A percentile compares a stretch with the other conserved stretches of the same genome.
Evolutionary conservation across 1,140 invertebrate genomes (phyloP).

Genomic region (Cecropterus lyciades): DNA sequence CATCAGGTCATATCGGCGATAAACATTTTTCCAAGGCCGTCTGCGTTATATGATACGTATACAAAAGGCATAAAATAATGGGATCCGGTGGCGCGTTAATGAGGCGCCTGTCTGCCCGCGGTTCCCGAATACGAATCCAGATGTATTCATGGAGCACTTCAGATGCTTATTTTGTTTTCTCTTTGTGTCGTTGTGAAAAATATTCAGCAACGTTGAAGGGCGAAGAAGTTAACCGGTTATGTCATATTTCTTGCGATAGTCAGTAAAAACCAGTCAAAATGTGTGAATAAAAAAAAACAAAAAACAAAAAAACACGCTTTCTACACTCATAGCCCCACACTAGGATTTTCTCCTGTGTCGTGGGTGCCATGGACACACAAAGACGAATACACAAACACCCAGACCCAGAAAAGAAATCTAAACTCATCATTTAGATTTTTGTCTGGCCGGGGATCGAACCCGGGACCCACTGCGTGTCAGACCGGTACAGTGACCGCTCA

Average conservation of each 20-base stretch:
- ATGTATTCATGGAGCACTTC: conserved; percentile 32
- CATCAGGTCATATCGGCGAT: neutral
- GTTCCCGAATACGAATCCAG: conserved; percentile 32
- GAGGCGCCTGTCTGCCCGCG: conserved; percentile 31
- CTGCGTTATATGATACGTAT: conserved; percentile 10
- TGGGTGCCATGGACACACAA: no score
- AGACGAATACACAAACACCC: no score
- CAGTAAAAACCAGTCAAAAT: no score
- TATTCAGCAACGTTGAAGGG: neutral
- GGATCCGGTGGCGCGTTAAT: conserved; percentile 30
- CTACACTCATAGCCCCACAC: no score
- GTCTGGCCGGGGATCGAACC: no score
- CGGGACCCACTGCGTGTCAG: no score
- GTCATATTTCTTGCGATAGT: neutral
- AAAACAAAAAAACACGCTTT: no score
- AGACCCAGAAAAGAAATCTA: no score
- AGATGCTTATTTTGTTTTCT: conserved; percentile 6
- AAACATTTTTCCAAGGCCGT: conserved; percentile 27
- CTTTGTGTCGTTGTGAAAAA: neutral
- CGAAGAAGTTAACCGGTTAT: neutral
- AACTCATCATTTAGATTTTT: no score
- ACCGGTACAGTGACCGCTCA: no score
- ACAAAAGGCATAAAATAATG: conserved; percentile 35
- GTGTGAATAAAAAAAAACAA: no score
- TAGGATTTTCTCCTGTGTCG: no score